These are phyloP conservation scores for Diachasmimorpha longicaudata DNA, from an alignment of 1,140 invertebrate species.

Conservation along the genomic window DNA sequence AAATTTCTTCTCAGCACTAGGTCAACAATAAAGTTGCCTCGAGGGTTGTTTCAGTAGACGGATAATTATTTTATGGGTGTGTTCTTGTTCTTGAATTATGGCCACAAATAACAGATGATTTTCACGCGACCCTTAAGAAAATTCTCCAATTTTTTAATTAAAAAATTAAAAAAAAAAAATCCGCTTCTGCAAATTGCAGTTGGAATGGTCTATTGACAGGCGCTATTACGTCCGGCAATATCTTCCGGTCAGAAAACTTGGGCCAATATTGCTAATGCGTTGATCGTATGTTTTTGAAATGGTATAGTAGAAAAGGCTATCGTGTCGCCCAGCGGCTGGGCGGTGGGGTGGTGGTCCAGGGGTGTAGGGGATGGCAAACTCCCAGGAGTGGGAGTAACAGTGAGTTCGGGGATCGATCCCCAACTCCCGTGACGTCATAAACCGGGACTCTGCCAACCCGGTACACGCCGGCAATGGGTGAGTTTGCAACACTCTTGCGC, in stretches of 20 bases:
- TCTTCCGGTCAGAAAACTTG: background rate
- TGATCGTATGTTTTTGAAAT: conserved; percentile 12
- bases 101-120: too few species aligned
- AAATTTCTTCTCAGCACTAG: too few species aligned
- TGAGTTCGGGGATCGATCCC: conserved; percentile 53
- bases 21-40: too few species aligned
- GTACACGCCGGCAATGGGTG: conserved; percentile 37
- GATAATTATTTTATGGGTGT: too few species aligned
- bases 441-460: conserved; percentile 46
- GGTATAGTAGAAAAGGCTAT: background rate
- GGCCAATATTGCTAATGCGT: too few species aligned
- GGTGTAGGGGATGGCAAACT: background rate
- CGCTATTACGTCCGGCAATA: conserved; percentile 18
- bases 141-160: too few species aligned
- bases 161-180: too few species aligned
- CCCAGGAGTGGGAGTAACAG: conserved; percentile 24
- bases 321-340: conserved; percentile 11
- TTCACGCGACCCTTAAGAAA: too few species aligned
- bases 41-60: too few species aligned
- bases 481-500: conserved; percentile 17
- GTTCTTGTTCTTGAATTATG: too few species aligned
- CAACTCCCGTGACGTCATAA: conserved; percentile 51
- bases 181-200: too few species aligned
- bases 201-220: too few species aligned
- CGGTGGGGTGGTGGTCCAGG: conserved; percentile 30